Evolutionary conservation across 2,797 vertebrate species (phyloP).

Genomic region (Enteromius afrohamiltoni): DNA sequence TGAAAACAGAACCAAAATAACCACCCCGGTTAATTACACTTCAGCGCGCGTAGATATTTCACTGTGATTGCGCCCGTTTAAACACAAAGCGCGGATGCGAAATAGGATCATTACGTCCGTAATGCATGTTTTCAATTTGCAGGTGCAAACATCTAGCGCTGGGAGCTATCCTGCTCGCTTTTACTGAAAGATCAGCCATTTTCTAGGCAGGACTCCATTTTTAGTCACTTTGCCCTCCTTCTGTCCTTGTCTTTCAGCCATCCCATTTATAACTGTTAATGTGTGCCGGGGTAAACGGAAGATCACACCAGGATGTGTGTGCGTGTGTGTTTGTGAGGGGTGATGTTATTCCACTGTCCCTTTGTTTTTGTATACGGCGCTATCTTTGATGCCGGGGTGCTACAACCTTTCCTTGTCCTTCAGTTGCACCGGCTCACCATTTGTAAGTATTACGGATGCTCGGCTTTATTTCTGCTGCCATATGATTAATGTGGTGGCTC

Average conservation of each 20-base stretch:
- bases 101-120: constrained; percentile 37
- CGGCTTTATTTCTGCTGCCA: constrained; percentile 76
- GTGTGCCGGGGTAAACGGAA: constrained; percentile 48
- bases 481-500: constrained; percentile 80
- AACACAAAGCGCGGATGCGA: constrained; percentile 38
- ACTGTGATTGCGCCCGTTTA: constrained; percentile 39
- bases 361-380: constrained; percentile 49
- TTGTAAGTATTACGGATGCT: constrained; percentile 79
- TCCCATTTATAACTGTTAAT: constrained; percentile 77
- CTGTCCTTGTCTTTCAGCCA: constrained; percentile 76
- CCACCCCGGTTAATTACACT: constrained; percentile 56
- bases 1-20: constrained; percentile 55
- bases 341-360: constrained; percentile 28
- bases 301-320: constrained; percentile 47
- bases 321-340: constrained; percentile 39
- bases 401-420: constrained; percentile 78
- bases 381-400: constrained; percentile 42
- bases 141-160: constrained; percentile 46
- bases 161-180: constrained; percentile 16
- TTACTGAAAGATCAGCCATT: constrained; percentile 55
- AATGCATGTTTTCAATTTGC: constrained; percentile 43
- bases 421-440: constrained; percentile 65
- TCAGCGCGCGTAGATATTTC: constrained; percentile 42
- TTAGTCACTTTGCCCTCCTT: constrained; percentile 74
- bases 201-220: constrained; percentile 72